Conservation (phyloP, 2,113 vertebrate genomes). For the Ursus arctos region DNA sequence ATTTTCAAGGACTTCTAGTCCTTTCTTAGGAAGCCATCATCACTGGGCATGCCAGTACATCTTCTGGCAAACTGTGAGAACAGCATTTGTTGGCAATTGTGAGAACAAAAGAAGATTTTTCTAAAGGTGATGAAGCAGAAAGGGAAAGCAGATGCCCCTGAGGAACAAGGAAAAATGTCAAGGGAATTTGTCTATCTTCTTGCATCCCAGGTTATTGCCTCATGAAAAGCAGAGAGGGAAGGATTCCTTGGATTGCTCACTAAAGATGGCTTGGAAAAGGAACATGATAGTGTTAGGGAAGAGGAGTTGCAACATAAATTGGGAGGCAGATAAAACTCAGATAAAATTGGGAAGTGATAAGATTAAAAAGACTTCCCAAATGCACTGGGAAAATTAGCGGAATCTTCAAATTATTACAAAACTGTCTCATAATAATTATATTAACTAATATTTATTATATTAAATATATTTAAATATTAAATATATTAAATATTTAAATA, state of each 20-base stretch:
- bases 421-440: neutral
- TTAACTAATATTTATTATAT: neutral
- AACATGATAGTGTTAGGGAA: constrained; percentile 26
- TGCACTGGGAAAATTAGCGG: neutral
- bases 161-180: constrained; percentile 73
- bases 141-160: constrained; percentile 64
- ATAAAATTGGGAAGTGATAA: neutral
- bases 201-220: constrained; percentile 39
- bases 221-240: neutral
- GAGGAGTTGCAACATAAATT: constrained; percentile 31
- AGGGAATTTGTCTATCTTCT: constrained; percentile 52
- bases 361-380: constrained; percentile 34
- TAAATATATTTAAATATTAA: too few relatives aligned
- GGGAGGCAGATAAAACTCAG: neutral
- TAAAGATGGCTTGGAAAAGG: constrained; percentile 33
- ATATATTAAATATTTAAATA: too few relatives aligned
- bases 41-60: constrained; percentile 61
- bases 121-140: constrained; percentile 75
- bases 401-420: constrained; percentile 22
- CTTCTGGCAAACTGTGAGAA: constrained; percentile 60
- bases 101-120: constrained; percentile 80
- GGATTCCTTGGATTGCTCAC: neutral
- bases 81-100: neutral
- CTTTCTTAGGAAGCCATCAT: constrained; percentile 46
- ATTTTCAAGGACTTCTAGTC: constrained; percentile 42